Conservation (phyloP, 2,113 vertebrate genomes). For the Epinephelus lanceolatus region DNA sequence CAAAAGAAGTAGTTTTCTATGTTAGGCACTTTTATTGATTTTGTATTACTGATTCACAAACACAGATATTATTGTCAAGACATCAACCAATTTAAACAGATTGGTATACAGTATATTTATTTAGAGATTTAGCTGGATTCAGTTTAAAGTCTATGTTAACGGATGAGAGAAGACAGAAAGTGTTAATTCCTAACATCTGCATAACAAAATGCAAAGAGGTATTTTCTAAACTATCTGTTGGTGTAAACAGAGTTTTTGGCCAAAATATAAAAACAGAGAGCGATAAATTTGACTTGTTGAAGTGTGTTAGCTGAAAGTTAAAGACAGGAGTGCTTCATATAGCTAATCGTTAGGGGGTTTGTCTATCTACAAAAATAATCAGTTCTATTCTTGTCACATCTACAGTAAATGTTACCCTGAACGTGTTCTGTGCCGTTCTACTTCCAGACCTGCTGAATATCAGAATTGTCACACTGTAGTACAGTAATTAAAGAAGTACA, state of each 20-base stretch:
- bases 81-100: slow-evolving; percentile 60
- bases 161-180: background rate
- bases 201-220: slow-evolving; percentile 10
- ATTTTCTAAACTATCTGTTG: slow-evolving; percentile 32
- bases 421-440: slow-evolving; percentile 74
- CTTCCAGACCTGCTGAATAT: slow-evolving; percentile 86
- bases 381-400: slow-evolving; percentile 33
- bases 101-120: slow-evolving; percentile 38
- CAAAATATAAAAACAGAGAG: slow-evolving; percentile 52
- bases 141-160: slow-evolving; percentile 35
- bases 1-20: slow-evolving; percentile 72
- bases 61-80: slow-evolving; percentile 66
- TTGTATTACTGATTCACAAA: slow-evolving; percentile 78
- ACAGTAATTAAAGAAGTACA: slow-evolving; percentile 79
- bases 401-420: slow-evolving; percentile 68
- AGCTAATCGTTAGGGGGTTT: background rate
- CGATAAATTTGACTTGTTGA: background rate
- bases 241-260: slow-evolving; percentile 38
- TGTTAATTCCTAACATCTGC: slow-evolving; percentile 41
- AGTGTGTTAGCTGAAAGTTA: slow-evolving; percentile 20
- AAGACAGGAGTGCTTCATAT: slow-evolving; percentile 59
- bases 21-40: slow-evolving; percentile 87
- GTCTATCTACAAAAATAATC: slow-evolving; percentile 41
- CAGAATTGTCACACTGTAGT: slow-evolving; percentile 76
- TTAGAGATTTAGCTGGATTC: slow-evolving; percentile 41